phyloP scores from a whole-genome alignment of 2,797 vertebrate genomes.

The Schizothorax lantsangensis region DNA sequence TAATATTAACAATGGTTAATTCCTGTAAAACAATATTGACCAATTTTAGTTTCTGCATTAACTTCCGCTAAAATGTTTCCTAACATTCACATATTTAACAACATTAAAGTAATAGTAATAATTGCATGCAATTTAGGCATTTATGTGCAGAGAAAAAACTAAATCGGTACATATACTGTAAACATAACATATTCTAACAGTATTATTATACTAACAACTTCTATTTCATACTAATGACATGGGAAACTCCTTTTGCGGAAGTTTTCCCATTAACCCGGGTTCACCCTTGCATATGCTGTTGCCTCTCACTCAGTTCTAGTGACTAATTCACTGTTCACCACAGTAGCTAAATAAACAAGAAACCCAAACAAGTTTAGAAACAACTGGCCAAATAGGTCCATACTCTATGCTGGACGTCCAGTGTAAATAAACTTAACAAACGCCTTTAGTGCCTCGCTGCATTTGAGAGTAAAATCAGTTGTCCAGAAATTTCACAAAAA shows the following conservation, averaged over 20 bases:
- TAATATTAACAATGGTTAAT: not conserved
- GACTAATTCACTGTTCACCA: not conserved
- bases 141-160: not conserved
- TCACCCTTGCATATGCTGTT: not conserved
- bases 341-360: constrained; percentile 32
- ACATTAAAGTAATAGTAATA: not conserved
- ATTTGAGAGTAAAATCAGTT: not conserved
- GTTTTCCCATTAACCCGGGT: not conserved
- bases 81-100: not conserved
- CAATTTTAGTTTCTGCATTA: not conserved
- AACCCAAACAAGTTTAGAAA: not conserved
- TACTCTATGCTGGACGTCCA: not conserved
- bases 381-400: not conserved
- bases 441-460: not conserved
- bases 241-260: not conserved
- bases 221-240: no score
- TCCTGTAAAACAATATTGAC: not conserved
- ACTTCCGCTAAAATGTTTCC: not conserved
- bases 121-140: not conserved
- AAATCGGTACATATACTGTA: not conserved
- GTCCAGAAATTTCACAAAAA: not conserved
- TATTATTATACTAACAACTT: not conserved
- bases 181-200: not conserved
- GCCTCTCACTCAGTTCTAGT: not conserved
- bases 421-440: constrained; percentile 15